Evolutionary conservation across 2,113 vertebrate species (phyloP).

Genomic region (Hucho hucho): DNA sequence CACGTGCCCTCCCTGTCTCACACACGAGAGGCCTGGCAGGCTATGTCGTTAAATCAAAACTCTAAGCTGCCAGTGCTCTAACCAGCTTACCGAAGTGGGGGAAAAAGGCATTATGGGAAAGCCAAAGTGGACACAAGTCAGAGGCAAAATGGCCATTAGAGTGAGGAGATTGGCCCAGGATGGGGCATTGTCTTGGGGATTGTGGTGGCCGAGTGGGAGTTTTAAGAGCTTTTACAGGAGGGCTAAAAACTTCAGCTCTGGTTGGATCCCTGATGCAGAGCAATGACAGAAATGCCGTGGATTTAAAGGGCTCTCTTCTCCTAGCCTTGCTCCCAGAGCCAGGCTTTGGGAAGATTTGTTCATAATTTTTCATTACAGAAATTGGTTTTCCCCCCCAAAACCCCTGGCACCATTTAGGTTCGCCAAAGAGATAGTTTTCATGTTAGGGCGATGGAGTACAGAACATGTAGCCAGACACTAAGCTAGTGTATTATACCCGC

Average conservation of each 20-base stretch:
- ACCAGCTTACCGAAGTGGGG: conserved; percentile 20
- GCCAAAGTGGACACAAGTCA: conserved; percentile 9
- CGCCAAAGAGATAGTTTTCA: conserved; percentile 38
- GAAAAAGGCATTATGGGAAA: conserved; percentile 21
- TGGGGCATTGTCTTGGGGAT: conserved; percentile 44
- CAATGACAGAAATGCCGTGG: conserved; percentile 31
- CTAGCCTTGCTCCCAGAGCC: conserved; percentile 21
- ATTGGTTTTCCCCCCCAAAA: conserved; percentile 51
- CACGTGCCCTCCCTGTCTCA: background rate
- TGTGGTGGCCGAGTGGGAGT: conserved; percentile 30
- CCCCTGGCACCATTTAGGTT: conserved; percentile 28
- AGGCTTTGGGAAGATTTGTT: conserved; percentile 60
- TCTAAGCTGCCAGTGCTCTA: conserved; percentile 2
- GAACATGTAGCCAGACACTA: conserved; percentile 28
- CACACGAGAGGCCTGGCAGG: background rate
- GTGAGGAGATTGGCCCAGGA: conserved; percentile 27
- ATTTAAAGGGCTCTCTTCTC: conserved; percentile 46
- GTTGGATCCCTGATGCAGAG: conserved; percentile 23
- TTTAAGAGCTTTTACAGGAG: conserved; percentile 51
- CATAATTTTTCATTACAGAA: conserved; percentile 64
- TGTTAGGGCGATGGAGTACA: conserved; percentile 20
- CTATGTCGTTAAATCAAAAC: background rate
- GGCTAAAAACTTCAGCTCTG: conserved; percentile 40
- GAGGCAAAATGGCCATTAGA: conserved; percentile 34
- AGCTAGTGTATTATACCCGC: conserved; percentile 20